Base-by-base conservation (phyloP, 2,113 vertebrate species). In the Erythrocercus mccallii region DNA sequence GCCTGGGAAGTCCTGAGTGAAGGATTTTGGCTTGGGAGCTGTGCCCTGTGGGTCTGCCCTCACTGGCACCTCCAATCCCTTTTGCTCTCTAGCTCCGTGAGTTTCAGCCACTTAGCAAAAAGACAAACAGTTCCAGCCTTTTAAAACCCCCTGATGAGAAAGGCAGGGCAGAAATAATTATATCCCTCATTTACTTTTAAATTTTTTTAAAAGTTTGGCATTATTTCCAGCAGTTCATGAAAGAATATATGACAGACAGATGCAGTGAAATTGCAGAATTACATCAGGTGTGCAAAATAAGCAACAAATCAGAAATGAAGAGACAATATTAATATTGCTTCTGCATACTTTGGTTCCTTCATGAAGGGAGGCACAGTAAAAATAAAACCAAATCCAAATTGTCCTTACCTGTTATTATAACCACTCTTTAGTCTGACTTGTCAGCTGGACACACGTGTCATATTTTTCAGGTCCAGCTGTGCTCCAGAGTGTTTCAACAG, bases 51-150 rank as follows among this genome's bases (percentile, higher is more conserved):
- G 58, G 2, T 45, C 22, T 72, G 82, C 37, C 83, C 44, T 18
- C 9, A 0, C 7, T 3, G 38, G 5, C 12, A 38, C 19, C 35
- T 74, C 72, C 48, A 2, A 7, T 12, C 35, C 51, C 6, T 0
- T 53, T 11, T 45, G 45, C 87, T 88, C 68, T 38, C 30, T 1
- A 19, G 24, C 33, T 23, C 9, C 50, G 0, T 3, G 3, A 54
- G 47, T 62, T 88, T 60, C 56, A 30, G 24, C 60, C 44, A 5
- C 45, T 68, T 14, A 5, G 0, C 15, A 20, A 24, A 23, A 37
- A 60, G 25, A 30, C 33, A 33, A 23, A 24, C 35, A 27, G 18
- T 58, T 92, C 47, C 58, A 73, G 12, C 54, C 68, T 85, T 35
- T 71, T 50, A 40, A 85, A 86, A 28, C 13, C 35, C 28, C 15